These are phyloP conservation scores for Heteromurus nitidus DNA, from an alignment of 2,888 invertebrate genomes.

Conservation along the genomic window DNA sequence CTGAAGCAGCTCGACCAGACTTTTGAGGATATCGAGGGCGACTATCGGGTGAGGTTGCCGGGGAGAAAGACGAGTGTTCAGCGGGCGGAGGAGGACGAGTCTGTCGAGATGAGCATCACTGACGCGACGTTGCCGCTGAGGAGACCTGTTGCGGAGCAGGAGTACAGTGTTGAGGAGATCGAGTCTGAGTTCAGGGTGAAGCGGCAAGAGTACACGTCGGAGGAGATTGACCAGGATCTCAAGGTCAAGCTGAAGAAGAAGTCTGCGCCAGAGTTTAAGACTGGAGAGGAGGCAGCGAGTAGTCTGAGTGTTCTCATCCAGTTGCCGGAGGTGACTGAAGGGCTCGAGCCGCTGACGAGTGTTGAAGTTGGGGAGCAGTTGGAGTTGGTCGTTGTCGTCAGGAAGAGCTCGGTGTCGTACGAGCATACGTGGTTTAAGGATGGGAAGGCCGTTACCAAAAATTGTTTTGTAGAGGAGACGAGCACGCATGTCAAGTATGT, in stretches of 20 bases:
- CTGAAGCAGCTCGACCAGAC: slow-evolving; percentile 70
- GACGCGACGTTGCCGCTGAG: slow-evolving; percentile 75
- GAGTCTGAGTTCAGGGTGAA: slow-evolving; percentile 76
- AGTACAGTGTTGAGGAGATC: slow-evolving; percentile 76
- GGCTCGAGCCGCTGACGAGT: slow-evolving; percentile 52
- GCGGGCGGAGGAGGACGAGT: slow-evolving; percentile 80
- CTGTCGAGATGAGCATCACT: slow-evolving; percentile 16
- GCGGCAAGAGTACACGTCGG: slow-evolving; percentile 75
- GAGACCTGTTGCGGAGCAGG: slow-evolving; percentile 49
- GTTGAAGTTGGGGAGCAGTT: slow-evolving; percentile 33
- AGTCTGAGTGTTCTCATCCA: slow-evolving; percentile 66
- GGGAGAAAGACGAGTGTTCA: slow-evolving; percentile 75
- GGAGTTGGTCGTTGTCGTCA: slow-evolving; percentile 53
- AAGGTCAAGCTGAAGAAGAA: slow-evolving; percentile 77
- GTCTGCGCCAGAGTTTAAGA: slow-evolving; percentile 76
- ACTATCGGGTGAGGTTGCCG: slow-evolving; percentile 89
- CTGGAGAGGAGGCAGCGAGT: slow-evolving; percentile 74
- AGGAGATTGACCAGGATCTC: slow-evolving; percentile 75
- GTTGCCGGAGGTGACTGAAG: slow-evolving; percentile 62
- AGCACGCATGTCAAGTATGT: slow-evolving; percentile 5
- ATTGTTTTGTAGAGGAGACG: slow-evolving; percentile 8
- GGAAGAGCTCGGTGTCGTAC: slow-evolving; percentile 21
- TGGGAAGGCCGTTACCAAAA: background rate
- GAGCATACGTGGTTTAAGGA: slow-evolving; percentile 35
- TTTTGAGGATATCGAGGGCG: slow-evolving; percentile 83